A percentile compares a stretch with the other conserved stretches of the same genome.
phyloP scores from a whole-genome alignment of 2,113 vertebrate genomes.

The Centropristis striata region DNA sequence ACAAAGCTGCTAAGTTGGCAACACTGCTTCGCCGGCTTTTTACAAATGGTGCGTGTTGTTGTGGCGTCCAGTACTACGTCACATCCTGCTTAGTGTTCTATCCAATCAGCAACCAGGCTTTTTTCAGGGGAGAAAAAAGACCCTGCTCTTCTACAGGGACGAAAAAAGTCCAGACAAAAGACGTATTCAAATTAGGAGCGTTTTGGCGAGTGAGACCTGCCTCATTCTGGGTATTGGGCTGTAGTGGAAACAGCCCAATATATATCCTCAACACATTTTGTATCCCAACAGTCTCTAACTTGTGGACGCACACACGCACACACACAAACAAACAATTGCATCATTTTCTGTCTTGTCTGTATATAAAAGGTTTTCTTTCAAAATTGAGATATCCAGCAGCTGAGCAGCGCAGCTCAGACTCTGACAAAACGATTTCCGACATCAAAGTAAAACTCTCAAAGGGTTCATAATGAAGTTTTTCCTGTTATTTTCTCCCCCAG shows the following conservation, averaged over 20 bases:
- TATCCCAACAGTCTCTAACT: background rate
- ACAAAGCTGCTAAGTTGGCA: no score
- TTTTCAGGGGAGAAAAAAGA: no score
- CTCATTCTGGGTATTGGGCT: no score
- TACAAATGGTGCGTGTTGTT: no score
- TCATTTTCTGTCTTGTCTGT: constrained; percentile 19
- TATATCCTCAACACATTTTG: background rate
- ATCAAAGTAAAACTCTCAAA: constrained; percentile 56
- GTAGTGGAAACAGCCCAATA: background rate
- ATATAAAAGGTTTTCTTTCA: constrained; percentile 17
- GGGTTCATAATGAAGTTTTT: constrained; percentile 44
- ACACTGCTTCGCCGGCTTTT: no score
- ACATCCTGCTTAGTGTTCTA: no score
- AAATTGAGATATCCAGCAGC: constrained; percentile 26
- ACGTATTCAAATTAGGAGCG: no score
- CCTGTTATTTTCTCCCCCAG: background rate
- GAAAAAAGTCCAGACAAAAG: no score
- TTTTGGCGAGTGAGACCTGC: no score
- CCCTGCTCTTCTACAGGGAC: no score
- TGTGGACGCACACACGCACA: background rate
- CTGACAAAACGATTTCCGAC: constrained; percentile 45
- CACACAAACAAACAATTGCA: constrained; percentile 6
- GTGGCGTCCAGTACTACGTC: no score
- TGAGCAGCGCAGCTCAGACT: constrained; percentile 8
- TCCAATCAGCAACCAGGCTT: no score